These are phyloP conservation scores for Halcyon leucocephala DNA, from an alignment of 2,797 vertebrate species.

Conservation along the genomic window DNA sequence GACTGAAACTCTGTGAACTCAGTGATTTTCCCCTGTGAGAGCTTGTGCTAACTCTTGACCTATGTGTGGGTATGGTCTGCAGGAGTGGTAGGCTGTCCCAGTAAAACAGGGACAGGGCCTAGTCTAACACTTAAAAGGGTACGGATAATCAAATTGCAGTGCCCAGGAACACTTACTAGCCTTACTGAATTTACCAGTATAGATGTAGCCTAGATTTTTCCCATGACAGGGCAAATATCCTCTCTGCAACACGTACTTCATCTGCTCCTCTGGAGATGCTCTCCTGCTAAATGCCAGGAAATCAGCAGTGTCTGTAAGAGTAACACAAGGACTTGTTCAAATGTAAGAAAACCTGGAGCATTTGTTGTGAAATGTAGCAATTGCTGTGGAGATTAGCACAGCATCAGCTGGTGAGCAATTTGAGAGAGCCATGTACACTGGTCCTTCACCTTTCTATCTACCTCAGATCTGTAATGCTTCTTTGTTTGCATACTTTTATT, in stretches of 20 bases:
- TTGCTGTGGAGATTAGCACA: not conserved
- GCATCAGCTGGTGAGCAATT: not conserved
- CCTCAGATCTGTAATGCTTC: not conserved
- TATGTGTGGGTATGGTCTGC: not conserved
- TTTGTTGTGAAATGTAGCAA: not conserved
- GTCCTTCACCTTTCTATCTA: not conserved
- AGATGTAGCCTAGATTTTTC: not conserved
- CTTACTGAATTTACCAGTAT: not conserved
- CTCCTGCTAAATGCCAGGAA: not conserved
- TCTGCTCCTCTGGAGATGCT: not conserved
- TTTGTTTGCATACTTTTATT: not conserved
- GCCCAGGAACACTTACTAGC: not conserved
- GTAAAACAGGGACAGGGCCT: not conserved
- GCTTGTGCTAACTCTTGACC: not conserved
- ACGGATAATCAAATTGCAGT: fast-evolving
- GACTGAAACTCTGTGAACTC: not conserved
- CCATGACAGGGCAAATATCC: not conserved
- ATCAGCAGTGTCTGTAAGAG: not conserved
- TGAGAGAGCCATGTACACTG: not conserved
- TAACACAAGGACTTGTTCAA: fast-evolving
- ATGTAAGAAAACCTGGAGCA: not conserved
- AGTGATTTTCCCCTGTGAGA: not conserved
- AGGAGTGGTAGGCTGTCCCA: not conserved
- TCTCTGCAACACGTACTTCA: not conserved
- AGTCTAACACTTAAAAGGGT: not conserved